Evolutionary conservation across 2,797 vertebrate species (phyloP).

Genomic region (Pteropus rufus): DNA sequence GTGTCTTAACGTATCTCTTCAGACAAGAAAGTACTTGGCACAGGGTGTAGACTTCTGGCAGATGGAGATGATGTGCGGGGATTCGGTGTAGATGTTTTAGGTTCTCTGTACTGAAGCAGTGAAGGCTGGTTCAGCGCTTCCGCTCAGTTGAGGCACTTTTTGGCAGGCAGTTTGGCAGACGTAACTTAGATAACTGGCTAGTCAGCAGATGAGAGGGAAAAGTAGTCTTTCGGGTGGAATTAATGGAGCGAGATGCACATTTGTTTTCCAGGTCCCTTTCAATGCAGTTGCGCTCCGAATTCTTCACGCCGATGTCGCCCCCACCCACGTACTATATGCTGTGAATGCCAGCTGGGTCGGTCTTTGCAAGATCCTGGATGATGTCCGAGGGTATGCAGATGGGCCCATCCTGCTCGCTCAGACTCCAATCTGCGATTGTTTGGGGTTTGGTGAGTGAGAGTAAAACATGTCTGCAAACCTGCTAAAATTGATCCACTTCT

Average conservation of each 20-base stretch:
- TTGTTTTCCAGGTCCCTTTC: conserved; percentile 89
- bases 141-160: not conserved
- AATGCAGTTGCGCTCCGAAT: conserved; percentile 88
- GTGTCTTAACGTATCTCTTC: not conserved
- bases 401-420: conserved; percentile 91
- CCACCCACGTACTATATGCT: conserved; percentile 90
- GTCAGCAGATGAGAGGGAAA: not conserved
- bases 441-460: conserved; percentile 90
- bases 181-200: not conserved
- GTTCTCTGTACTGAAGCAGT: not conserved
- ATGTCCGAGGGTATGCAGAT: conserved; percentile 78
- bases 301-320: conserved; percentile 89
- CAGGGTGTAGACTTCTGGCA: not conserved
- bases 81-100: not conserved
- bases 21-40: not conserved
- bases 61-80: not conserved
- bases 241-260: rapidly evolving
- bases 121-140: no score
- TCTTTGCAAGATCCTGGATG: conserved; percentile 91
- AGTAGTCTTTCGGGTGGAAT: not conserved
- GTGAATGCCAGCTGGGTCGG: conserved; percentile 92
- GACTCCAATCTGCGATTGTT: conserved; percentile 91
- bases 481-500: rapidly evolving
- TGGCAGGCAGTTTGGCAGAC: not conserved
- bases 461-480: rapidly evolving